Evolutionary conservation across 2,888 invertebrate genomes (phyloP), one percentile per base, ranked within the genome.

Genomic region (Pharmacophagus antenor): DNA sequence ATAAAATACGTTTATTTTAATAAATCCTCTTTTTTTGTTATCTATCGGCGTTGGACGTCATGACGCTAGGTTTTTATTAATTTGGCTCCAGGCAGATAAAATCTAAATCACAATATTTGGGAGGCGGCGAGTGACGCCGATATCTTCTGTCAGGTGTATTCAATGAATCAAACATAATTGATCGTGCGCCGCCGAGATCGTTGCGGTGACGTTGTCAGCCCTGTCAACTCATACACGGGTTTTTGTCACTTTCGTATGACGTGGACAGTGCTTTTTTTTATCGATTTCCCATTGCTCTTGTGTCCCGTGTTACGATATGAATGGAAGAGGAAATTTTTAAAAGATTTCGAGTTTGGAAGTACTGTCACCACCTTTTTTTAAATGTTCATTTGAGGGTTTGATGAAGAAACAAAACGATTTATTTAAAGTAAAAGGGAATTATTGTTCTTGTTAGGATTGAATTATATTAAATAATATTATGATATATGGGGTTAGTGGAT

Each of bases 81-180:
- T 71, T 70, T 70, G 64, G 69, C 65, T 65, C 57, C 67, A 65
- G 65, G 63, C 70, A 72, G 87, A 88, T 87, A 84, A 80, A 74
- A 88, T 87, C 88, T 76, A 77, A 77, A 88, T 86, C 88, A 87
- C 77, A 87, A 88, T 86, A 88, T 88, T 88, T 85, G 78, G 81
- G 80, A 80, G 74, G 76, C 76, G 75, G 72, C 73, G 73, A 73
- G 76, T 69, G 72, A 72, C 70, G 68, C 58, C 68, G 72, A 73
- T 74, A 71, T 63, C 71, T 68, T 70, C 71, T 73, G 79, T 77
- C 77, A 71, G 74, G 73, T 73, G 77, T 70, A 79, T 70, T 77
- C 86, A 84, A 85, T 85, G 84, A 82, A 83, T 85, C 86, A 85
- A 81, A 83, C 73, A 84, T 89, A 85, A 89, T 88, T 85, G 88